Evolutionary conservation across 2,113 vertebrate species (phyloP), one percentile per base, ranked within the genome.

Genomic region (Nipponia nippon): DNA sequence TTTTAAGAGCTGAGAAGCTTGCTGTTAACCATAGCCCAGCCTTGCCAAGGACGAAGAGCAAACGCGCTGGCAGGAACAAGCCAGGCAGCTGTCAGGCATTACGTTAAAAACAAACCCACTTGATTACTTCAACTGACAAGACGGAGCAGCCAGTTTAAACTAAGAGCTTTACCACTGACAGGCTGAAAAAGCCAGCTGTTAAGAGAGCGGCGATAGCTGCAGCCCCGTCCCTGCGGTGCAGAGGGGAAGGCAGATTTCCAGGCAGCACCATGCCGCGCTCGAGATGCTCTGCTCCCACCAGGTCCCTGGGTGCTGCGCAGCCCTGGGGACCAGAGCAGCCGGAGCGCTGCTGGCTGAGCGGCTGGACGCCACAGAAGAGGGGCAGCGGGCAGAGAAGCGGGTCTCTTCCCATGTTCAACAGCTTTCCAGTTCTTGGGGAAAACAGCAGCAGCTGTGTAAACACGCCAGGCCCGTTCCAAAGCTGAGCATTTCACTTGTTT

Each of bases 371-470:
- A 22, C 18, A 10, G 49, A 42, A 56, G 19, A 42, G 46, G 40
- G 29, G 52, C 67, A 38, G 22, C 1, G 82, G 86, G 52, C 47
- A 66, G 36, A 38, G 81, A 27, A 49, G 59, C n/a, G n/a, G n/a
- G 69, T n/a, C 36, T 15, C 58, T 83, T 80, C n/a, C 71, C 58
- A 49, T 1, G 3, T 63, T 32, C 7, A 1, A 58, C 1, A 23
- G 83, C 58, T 56, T 9, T 25, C 47, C 63, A 47, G 26, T 8
- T 42, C 52, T 61, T 21, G 62, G 40, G 62, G 92, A 77, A 84
- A 32, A 29, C 77, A 65, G 88, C 80, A 46, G 86, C 95, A 89
- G 86, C 94, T 93, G 88, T 38, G 34, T 88, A 83, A 94, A 91
- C 86, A 88, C 1, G 0, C 34, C 16, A 8, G 29, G 50, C 34